phyloP scores from a whole-genome alignment of 2,888 invertebrate genomes.

The Arge pagana region DNA sequence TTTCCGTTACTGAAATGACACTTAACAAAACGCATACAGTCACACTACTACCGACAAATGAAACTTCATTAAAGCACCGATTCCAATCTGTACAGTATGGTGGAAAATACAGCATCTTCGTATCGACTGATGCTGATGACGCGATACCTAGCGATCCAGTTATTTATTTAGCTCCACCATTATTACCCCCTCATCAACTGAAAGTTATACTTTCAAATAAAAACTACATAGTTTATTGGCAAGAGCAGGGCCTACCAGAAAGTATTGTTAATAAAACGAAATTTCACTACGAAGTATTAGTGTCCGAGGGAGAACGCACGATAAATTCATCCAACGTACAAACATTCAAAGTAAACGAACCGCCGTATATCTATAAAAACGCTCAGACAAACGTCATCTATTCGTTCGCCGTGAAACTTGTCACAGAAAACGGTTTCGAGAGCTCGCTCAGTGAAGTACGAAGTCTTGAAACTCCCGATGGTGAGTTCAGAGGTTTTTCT shows the following conservation, averaged over 20 bases:
- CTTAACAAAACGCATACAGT: conserved; percentile 58
- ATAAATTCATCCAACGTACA: conserved; percentile 57
- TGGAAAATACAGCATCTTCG: conserved; percentile 61
- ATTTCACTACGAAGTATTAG: conserved; percentile 68
- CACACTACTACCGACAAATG: conserved; percentile 60
- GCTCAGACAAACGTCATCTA: conserved; percentile 62
- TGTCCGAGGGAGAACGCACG: conserved; percentile 64
- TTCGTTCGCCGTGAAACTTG: conserved; percentile 68
- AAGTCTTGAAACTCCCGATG: conserved; percentile 48
- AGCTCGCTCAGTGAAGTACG: conserved; percentile 68
- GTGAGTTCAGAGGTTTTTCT: conserved; percentile 55
- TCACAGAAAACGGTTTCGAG: conserved; percentile 66
- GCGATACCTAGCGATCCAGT: conserved; percentile 61
- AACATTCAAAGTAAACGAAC: conserved; percentile 59
- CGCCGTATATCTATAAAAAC: conserved; percentile 64
- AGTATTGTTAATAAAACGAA: conserved; percentile 45
- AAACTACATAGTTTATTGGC: conserved; percentile 71
- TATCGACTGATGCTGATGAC: conserved; percentile 58
- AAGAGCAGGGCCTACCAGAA: conserved; percentile 58
- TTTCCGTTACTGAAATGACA: conserved; percentile 61
- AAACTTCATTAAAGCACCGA: conserved; percentile 60
- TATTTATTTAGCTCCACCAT: conserved; percentile 61
- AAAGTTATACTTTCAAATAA: conserved; percentile 65
- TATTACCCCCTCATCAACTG: conserved; percentile 69
- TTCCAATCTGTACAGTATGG: conserved; percentile 63